Conservation (phyloP, 2,797 vertebrate species). For the Molossus alvarezi region DNA sequence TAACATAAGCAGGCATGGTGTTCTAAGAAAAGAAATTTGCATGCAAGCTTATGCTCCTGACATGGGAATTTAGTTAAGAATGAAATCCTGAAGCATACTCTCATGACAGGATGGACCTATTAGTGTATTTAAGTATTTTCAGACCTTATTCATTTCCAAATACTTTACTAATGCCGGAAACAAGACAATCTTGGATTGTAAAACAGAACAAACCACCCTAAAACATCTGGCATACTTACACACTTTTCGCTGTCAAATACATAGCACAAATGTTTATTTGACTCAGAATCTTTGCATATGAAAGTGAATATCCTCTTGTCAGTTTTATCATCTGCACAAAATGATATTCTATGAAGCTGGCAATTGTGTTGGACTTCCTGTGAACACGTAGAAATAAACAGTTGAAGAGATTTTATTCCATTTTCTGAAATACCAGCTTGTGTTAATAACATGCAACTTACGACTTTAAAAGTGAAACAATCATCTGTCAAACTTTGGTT, state of each 20-base stretch:
- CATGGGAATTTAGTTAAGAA: conserved; percentile 64
- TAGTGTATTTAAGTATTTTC: conserved; percentile 70
- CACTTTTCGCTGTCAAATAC: conserved; percentile 99
- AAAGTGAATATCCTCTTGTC: conserved; percentile 99
- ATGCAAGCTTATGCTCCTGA: conserved; percentile 5
- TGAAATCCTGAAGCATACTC: background rate
- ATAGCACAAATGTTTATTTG: conserved; percentile 99
- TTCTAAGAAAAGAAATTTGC: conserved; percentile 68
- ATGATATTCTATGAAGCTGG: conserved; percentile 98
- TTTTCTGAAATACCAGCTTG: conserved; percentile 40
- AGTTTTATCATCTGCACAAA: conserved; percentile 99
- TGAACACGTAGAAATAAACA: conserved; percentile 77
- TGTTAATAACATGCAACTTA: conserved; percentile 18
- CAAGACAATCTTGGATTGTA: conserved; percentile 65
- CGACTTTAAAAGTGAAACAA: conserved; percentile 30
- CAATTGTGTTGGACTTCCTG: conserved; percentile 99
- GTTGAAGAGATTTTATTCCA: background rate
- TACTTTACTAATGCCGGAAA: conserved; percentile 62
- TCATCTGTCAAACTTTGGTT: background rate
- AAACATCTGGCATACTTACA: conserved; percentile 92
- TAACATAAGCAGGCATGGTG: background rate
- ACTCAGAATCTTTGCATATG: conserved; percentile 99
- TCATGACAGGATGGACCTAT: conserved; percentile 50
- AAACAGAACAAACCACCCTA: conserved; percentile 61
- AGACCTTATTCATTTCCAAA: conserved; percentile 74